A percentile compares a stretch with the other conserved stretches of the same genome.
phyloP scores from a whole-genome alignment of 2,113 vertebrate genomes.

The Dipodomys ordii region DNA sequence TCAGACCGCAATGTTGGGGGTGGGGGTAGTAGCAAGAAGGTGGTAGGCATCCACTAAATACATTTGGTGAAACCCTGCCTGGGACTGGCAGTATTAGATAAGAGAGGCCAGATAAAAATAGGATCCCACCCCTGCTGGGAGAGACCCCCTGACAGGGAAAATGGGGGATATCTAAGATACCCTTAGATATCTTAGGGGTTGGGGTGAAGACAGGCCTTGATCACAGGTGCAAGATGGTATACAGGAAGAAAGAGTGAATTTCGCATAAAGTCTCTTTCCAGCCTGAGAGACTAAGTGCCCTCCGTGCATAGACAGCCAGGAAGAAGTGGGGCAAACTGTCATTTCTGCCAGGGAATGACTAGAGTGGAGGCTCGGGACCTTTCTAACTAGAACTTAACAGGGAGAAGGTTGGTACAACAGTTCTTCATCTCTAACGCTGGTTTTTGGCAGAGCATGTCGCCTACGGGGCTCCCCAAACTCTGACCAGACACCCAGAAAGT shows the following conservation, averaged over 20 bases:
- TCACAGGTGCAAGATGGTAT: background rate
- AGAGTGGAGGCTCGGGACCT: background rate
- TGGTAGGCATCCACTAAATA: background rate
- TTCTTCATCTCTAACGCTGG: background rate
- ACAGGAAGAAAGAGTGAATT: background rate
- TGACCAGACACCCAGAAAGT: conserved; percentile 35
- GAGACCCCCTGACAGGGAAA: conserved; percentile 29
- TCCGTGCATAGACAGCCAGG: background rate
- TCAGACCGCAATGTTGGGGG: background rate
- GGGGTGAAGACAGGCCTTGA: background rate
- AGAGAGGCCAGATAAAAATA: background rate
- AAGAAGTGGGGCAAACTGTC: background rate
- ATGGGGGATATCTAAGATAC: conserved; percentile 26
- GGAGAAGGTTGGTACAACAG: background rate
- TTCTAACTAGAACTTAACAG: conserved; percentile 4
- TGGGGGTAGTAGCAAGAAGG: background rate
- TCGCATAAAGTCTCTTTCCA: conserved; percentile 23
- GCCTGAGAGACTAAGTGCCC: background rate
- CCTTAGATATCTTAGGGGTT: background rate
- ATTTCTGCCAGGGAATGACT: background rate
- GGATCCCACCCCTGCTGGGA: background rate
- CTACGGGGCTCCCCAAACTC: background rate
- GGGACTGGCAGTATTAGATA: background rate
- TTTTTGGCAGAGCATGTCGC: background rate
- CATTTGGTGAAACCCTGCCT: background rate